Conservation (phyloP, 2,888 invertebrate genomes). For the Anthophora plumipes region DNA sequence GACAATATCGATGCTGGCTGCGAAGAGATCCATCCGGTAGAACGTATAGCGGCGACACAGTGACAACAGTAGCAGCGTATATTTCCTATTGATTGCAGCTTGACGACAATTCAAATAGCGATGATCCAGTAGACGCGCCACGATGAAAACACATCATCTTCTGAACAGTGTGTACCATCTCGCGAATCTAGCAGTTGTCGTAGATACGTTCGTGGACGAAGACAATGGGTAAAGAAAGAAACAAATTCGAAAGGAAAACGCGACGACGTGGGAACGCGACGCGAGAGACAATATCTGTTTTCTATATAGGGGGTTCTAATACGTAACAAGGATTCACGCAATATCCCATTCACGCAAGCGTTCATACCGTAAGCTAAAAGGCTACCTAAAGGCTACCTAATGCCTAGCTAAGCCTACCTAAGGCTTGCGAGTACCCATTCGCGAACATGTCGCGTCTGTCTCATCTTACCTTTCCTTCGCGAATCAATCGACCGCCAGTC, state of each 20-base stretch:
- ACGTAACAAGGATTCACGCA: slow-evolving; percentile 65
- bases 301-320: slow-evolving; percentile 5
- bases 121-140: not conserved
- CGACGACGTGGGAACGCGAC: slow-evolving; percentile 26
- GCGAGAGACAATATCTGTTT: slow-evolving; percentile 19
- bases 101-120: not conserved
- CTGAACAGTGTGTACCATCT: not conserved
- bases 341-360: slow-evolving; percentile 77
- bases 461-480: slow-evolving; percentile 97
- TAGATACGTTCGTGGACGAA: slow-evolving; percentile 16
- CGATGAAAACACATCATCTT: slow-evolving; percentile 3
- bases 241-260: slow-evolving; percentile 6
- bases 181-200: slow-evolving; percentile 30
- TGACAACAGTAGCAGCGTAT: slow-evolving; percentile 14
- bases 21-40: slow-evolving; percentile 27
- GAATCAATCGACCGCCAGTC: slow-evolving; percentile 97
- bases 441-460: slow-evolving; percentile 88
- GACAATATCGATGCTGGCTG: slow-evolving; percentile 22
- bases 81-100: slow-evolving; percentile 40
- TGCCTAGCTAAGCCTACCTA: slow-evolving; percentile 72
- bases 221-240: not conserved
- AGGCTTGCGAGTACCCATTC: slow-evolving; percentile 54
- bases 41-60: slow-evolving; percentile 28
- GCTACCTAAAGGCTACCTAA: slow-evolving; percentile 74
- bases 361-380: slow-evolving; percentile 76